Conservation (phyloP, 2,888 invertebrate genomes). For the Ochropleura leucogaster region DNA sequence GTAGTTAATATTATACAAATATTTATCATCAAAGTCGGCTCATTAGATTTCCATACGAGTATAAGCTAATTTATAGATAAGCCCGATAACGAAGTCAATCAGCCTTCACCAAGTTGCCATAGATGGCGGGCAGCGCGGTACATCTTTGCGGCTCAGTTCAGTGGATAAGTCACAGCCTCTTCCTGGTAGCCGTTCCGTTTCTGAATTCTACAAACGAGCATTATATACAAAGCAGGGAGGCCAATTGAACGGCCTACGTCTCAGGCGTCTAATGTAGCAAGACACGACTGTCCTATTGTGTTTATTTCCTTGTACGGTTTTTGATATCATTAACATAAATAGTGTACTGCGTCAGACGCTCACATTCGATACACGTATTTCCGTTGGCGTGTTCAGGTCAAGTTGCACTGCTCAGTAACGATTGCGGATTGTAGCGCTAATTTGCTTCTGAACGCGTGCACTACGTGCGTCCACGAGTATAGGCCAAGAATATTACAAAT, state of each 20-base stretch:
- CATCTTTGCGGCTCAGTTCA: conserved; percentile 80
- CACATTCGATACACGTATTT: conserved; percentile 84
- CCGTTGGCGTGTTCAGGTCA: conserved; percentile 78
- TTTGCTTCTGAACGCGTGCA: conserved; percentile 74
- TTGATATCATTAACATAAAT: conserved; percentile 89
- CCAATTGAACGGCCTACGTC: conserved; percentile 85
- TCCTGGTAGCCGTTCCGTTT: conserved; percentile 85
- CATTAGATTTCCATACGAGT: conserved; percentile 71
- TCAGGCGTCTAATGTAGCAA: conserved; percentile 86
- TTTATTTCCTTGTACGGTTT: conserved; percentile 88
- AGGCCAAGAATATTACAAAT: conserved; percentile 67
- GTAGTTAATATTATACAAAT: conserved; percentile 59
- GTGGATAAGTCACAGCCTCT: conserved; percentile 84
- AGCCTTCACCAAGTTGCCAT: conserved; percentile 80
- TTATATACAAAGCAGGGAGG: conserved; percentile 88
- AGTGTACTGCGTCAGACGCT: conserved; percentile 81
- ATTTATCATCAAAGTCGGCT: conserved; percentile 66
- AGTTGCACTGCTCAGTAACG: conserved; percentile 70
- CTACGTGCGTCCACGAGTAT: conserved; percentile 66
- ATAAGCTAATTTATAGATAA: conserved; percentile 77
- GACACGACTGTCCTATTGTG: conserved; percentile 89
- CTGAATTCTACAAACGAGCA: conserved; percentile 87
- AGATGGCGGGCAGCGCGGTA: conserved; percentile 76
- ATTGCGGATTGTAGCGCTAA: conserved; percentile 74
- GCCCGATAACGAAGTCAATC: conserved; percentile 82